Evolutionary conservation across 2,113 vertebrate species (phyloP).

Genomic region (Ophthalmolycus amberensis): DNA sequence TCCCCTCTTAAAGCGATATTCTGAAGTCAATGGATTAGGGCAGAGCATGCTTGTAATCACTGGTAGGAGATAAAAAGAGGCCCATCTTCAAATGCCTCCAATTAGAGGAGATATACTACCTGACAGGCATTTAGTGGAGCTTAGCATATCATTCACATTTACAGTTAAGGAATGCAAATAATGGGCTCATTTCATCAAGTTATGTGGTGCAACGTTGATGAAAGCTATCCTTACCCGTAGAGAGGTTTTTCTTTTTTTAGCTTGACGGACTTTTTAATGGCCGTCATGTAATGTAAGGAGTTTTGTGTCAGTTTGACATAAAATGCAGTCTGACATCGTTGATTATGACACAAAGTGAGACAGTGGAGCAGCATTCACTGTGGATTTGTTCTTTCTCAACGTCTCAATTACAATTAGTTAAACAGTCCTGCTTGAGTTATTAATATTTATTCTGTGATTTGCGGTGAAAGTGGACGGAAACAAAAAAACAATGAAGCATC

Average conservation of each 20-base stretch:
- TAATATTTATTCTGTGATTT: neutral
- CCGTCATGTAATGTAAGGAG: neutral
- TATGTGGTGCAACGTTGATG: neutral
- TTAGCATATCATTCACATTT: slow-evolving; percentile 61
- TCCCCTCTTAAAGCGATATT: slow-evolving; percentile 81
- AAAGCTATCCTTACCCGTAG: neutral
- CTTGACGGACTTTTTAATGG: neutral
- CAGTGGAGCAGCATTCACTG: slow-evolving; percentile 1
- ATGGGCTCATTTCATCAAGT: slow-evolving; percentile 30
- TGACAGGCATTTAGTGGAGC: slow-evolving; percentile 53
- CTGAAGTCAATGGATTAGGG: slow-evolving; percentile 85
- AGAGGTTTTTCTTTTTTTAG: neutral
- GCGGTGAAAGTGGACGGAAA: neutral
- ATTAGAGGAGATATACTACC: slow-evolving; percentile 72
- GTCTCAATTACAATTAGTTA: neutral
- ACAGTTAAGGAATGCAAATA: slow-evolving; percentile 27
- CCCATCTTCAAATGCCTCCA: slow-evolving; percentile 72
- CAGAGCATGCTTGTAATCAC: slow-evolving; percentile 80
- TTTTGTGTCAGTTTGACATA: slow-evolving; percentile 20
- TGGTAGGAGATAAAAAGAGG: slow-evolving; percentile 75
- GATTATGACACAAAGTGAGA: slow-evolving; percentile 9
- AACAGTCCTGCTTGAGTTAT: neutral
- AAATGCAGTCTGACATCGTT: neutral
- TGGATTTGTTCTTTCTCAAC: neutral
- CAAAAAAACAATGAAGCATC: neutral